Evolutionary conservation across 2,888 invertebrate genomes (phyloP), one percentile per base, ranked within the genome.

Genomic region (Noctua janthina): DNA sequence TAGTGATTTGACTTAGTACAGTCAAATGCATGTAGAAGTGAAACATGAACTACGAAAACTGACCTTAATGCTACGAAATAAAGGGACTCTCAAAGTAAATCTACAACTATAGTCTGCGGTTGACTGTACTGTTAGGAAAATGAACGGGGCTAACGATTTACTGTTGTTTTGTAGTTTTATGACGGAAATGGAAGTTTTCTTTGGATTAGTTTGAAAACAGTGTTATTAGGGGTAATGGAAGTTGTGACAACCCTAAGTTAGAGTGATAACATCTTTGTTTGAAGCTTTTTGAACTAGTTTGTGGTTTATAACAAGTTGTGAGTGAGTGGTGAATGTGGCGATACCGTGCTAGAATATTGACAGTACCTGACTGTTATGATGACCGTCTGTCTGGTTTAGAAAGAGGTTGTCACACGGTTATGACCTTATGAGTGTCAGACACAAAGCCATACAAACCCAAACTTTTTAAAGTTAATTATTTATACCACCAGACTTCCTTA

Each of bases 1-100:
- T 75, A 72, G 67, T 85, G 46, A 83, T 83, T 79, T 82, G 46
- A 69, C 70, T 43, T 56, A 66, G 64, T 69, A 62, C 20, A 11
- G 23, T 73, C 20, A 29, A 43, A 15, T 0, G 2, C 43, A 59
- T 15, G 15, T 15, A 43, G 20, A 39, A 67, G 3, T 43, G 8
- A 17, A 15, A 43, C 0, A 5, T 66, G 6, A 0, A 49, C n/a
- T 49, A 39, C 5, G 29, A 56, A 54, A 76, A 69, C 15, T 23
- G 23, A n/a, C 39, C 8, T 81, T 83, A 62, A 1, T 35, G 13
- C 10, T 46, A 5, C 1, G 10, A 15, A 46, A 15, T 29, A 59
- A 54, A 39, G 7, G 0, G 10, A 10, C 10, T 39, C 23, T 20
- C n/a, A 15, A 23, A 1, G 3, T 23, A 0, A 10, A 62, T 54